Evolutionary conservation across 2,113 vertebrate genomes (phyloP), one percentile per base, ranked within the genome.

Genomic region (Loxodonta africana): DNA sequence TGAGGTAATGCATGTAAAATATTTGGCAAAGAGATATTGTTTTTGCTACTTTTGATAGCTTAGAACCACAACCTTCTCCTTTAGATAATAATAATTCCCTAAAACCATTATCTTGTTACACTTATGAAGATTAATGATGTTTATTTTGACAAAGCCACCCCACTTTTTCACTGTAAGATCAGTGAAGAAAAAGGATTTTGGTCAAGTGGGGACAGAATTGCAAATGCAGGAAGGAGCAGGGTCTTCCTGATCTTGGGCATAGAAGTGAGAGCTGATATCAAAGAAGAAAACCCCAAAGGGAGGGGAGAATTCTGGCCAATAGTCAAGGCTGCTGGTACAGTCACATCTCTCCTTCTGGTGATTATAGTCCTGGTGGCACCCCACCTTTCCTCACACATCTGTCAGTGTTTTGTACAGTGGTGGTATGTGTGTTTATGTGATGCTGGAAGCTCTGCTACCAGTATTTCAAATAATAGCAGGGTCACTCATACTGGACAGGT

Each of bases 11-110:
- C 33, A 78, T n/a, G 14, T 83, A 53, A 78, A 81, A n/a, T 46
- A 6, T 46, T 73, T 51, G 41, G 9, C 15, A 71, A 76, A 76
- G 37, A 62, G 30, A 63, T 82, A 21, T 69, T 48, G 41, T 46
- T 57, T 83, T 91, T 94, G 18, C 26, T 67, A 17, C 5, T 89
- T 83, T 87, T 46, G 78, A 69, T 86, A 92, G 33, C 46, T 88
- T 80, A 85, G 77, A 95, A 74, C 1, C 10, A 77, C 69, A 91
- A 48, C 20, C 15, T 37, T 87, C 18, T 77, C 20, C 20, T 69
- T 88, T 63, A 44, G 41, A 90, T 74, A 41, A 74, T 74, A 41
- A 74, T n/a, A 37, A 73, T 71, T 77, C 14, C 17, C n/a, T 93
- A 67, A 93, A 44, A 63, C 96, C 60, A 84, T 85, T 69, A 30